These are phyloP conservation scores for Aphelinus atriplicis DNA, from an alignment of 1,140 invertebrate genomes.

Conservation along the genomic window DNA sequence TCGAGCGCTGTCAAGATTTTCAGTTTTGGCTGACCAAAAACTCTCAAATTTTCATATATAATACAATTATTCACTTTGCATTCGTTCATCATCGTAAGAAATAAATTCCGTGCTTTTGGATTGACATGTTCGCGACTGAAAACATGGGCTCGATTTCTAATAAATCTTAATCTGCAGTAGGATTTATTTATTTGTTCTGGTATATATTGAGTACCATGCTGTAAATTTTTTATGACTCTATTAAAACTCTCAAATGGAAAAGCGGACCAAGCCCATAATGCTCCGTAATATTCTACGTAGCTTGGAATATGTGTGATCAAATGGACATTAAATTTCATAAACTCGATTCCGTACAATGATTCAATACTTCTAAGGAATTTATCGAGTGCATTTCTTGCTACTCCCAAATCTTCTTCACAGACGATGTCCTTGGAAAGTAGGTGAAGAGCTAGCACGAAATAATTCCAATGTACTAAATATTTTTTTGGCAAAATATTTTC, in stretches of 20 bases:
- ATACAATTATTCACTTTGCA: neutral
- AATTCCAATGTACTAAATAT: constrained; percentile 26
- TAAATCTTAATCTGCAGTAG: neutral
- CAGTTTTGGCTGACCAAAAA: no score
- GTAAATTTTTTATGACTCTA: neutral
- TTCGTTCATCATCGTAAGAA: neutral
- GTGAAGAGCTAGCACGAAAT: constrained; percentile 21
- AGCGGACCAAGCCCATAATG: neutral
- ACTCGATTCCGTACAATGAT: constrained; percentile 28
- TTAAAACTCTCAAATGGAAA: constrained; percentile 2
- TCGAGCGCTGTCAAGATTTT: neutral
- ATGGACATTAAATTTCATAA: constrained; percentile 37
- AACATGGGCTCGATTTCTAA: neutral
- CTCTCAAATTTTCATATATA: neutral
- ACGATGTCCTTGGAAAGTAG: constrained; percentile 5
- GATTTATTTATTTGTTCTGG: neutral
- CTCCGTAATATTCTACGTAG: neutral
- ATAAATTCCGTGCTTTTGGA: neutral
- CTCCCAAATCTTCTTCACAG: constrained; percentile 23
- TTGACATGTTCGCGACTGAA: neutral
- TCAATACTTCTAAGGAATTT: constrained; percentile 29
- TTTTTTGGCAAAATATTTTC: constrained; percentile 12
- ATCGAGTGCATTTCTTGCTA: constrained; percentile 15
- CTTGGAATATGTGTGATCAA: neutral
- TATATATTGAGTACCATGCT: constrained; percentile 1